phyloP scores from a whole-genome alignment of 2,113 vertebrate genomes.

The Promerops cafer region DNA sequence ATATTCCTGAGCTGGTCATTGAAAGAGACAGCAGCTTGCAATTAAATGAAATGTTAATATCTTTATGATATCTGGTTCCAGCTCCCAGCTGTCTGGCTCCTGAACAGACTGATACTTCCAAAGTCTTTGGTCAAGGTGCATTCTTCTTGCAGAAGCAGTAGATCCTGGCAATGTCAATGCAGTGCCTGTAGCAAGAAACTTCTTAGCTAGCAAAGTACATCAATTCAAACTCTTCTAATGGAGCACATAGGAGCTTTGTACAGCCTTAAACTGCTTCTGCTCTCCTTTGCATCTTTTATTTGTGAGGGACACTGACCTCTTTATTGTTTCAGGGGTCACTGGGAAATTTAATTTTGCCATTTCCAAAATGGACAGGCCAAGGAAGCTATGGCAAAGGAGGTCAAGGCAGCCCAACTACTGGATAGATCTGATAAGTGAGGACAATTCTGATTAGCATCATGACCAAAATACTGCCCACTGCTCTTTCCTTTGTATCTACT shows the following conservation, averaged over 20 bases:
- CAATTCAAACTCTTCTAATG: background rate
- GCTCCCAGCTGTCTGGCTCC: background rate
- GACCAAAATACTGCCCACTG: background rate
- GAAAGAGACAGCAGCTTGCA: background rate
- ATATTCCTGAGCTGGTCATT: background rate
- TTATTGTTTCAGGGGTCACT: background rate
- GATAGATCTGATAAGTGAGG: accelerated
- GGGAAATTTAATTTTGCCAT: background rate
- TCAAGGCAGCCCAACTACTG: background rate
- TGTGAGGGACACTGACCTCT: background rate
- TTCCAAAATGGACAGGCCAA: background rate
- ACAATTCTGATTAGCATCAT: background rate
- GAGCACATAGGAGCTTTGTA: background rate
- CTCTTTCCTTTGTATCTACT: background rate
- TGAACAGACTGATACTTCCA: background rate
- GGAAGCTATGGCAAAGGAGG: background rate
- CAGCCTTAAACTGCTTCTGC: background rate
- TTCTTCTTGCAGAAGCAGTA: background rate
- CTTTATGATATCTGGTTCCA: background rate
- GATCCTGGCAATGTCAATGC: background rate
- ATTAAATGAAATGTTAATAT: background rate
- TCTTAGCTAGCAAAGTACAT: background rate
- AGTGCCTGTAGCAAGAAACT: background rate
- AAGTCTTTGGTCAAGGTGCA: background rate
- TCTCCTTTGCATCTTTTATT: background rate